Evolutionary conservation across 1,140 invertebrate genomes (phyloP).

Genomic region (Gryon sp.): DNA sequence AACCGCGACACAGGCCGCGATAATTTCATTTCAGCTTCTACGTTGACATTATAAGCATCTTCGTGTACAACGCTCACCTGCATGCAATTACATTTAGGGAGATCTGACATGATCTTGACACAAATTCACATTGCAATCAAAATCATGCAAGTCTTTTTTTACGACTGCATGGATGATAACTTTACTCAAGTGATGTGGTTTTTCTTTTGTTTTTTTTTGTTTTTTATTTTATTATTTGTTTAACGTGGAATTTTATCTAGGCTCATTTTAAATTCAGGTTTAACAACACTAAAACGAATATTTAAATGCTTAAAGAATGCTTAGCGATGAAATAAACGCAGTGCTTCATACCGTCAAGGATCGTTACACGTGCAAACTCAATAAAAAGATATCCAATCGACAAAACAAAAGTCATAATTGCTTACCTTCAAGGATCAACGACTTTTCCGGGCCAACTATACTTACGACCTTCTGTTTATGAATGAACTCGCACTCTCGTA

Average conservation of each 20-base stretch:
- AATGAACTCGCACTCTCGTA: constrained; percentile 39
- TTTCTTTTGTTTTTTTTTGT: neutral
- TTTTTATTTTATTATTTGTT: too few relatives aligned
- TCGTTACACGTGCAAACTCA: constrained; percentile 23
- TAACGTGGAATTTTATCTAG: constrained; percentile 27
- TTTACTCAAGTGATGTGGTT: neutral
- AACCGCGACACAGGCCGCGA: neutral
- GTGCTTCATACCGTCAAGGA: constrained; percentile 31
- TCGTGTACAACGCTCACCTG: neutral
- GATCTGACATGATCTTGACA: constrained; percentile 37
- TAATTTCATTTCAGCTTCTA: neutral
- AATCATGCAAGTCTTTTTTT: neutral
- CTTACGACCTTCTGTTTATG: constrained; percentile 40
- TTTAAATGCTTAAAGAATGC: constrained; percentile 20
- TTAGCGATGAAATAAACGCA: constrained; percentile 22
- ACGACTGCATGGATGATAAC: constrained; percentile 10
- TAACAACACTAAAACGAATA: constrained; percentile 1
- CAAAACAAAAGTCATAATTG: constrained; percentile 51
- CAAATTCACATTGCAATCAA: constrained; percentile 22
- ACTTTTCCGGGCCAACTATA: constrained; percentile 60
- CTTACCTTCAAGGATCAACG: constrained; percentile 62
- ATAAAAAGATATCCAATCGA: constrained; percentile 45
- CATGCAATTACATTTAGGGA: constrained; percentile 12
- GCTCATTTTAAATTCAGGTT: constrained; percentile 18
- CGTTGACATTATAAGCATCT: neutral